Evolutionary conservation across 2,888 invertebrate genomes (phyloP).

Genomic region (Eupithecia vulgata): DNA sequence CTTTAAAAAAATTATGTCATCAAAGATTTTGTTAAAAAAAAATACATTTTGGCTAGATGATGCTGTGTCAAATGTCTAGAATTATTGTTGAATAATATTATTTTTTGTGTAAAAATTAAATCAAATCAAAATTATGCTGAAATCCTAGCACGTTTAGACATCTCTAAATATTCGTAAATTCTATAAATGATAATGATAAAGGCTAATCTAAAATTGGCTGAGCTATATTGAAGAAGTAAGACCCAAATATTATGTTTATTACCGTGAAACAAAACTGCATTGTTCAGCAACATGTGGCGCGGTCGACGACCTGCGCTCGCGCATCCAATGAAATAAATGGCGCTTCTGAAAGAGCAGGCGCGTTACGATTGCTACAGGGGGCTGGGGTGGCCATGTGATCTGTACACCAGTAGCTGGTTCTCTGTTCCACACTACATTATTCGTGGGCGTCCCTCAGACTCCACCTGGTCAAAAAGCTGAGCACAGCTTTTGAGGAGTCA

Average conservation of each 20-base stretch:
- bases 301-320: constrained; percentile 58
- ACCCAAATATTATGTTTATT: constrained; percentile 5
- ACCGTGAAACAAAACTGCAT: constrained; percentile 38
- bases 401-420: neutral
- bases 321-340: constrained; percentile 50
- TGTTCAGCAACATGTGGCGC: constrained; percentile 50
- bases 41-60: too few species aligned
- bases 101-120: neutral
- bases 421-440: too few species aligned
- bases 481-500: neutral
- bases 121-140: neutral
- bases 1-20: too few species aligned
- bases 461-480: neutral
- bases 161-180: neutral
- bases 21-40: neutral
- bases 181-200: too few species aligned
- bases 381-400: constrained; percentile 17
- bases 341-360: constrained; percentile 38
- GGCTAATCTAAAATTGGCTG: too few species aligned
- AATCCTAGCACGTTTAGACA: neutral
- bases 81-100: neutral
- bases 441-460: neutral
- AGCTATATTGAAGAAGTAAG: neutral
- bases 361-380: constrained; percentile 29
- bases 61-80: neutral